These are phyloP conservation scores for Philaethria dido DNA, from an alignment of 2,888 invertebrate species.

Conservation along the genomic window DNA sequence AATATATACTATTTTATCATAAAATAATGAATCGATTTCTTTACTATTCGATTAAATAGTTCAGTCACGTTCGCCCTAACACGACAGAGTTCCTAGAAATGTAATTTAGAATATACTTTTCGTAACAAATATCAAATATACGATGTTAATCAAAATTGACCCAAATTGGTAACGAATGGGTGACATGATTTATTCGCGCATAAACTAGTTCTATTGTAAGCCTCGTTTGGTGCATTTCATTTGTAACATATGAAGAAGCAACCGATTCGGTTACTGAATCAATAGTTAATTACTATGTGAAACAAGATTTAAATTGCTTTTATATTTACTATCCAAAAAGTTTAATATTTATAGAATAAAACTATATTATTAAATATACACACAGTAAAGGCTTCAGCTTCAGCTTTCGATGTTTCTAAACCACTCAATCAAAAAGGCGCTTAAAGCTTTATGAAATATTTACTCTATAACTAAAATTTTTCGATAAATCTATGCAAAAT, in stretches of 20 bases:
- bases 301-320: background rate
- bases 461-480: too few species aligned
- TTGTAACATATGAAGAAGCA: background rate
- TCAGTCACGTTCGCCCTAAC: slow-evolving; percentile 8
- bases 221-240: background rate
- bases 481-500: background rate
- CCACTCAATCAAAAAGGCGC: background rate
- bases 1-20: background rate
- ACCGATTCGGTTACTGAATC: background rate
- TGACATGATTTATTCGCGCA: slow-evolving; percentile 22
- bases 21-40: background rate
- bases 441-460: too few species aligned
- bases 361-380: background rate
- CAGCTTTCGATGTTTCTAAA: background rate
- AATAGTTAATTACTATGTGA: background rate
- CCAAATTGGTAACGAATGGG: slow-evolving; percentile 30
- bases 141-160: slow-evolving; percentile 27
- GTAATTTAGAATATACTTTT: slow-evolving; percentile 1
- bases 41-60: background rate
- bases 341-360: too few species aligned
- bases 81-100: background rate
- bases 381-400: background rate
- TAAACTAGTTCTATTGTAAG: slow-evolving; percentile 11
- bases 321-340: too few species aligned
- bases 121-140: background rate